Percentiles rank a stretch among this genome's conserved stretches.
phyloP scores from a whole-genome alignment of 2,113 vertebrate genomes.

The Myxocyprinus asiaticus region DNA sequence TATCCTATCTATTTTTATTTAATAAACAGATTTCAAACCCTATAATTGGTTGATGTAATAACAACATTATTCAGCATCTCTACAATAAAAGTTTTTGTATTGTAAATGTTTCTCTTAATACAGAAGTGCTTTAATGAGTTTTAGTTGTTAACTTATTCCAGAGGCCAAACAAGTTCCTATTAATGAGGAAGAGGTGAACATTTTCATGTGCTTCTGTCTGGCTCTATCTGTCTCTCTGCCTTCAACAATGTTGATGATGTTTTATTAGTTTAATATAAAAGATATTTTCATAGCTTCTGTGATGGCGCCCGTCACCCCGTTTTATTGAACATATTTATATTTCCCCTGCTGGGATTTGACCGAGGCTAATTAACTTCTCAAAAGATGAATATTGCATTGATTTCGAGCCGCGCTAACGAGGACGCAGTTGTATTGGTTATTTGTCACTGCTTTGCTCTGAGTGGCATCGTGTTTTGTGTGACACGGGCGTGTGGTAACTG shows the following conservation, averaged over 20 bases:
- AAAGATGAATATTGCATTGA: conserved; percentile 52
- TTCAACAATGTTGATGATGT: not conserved
- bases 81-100: not conserved
- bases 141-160: conserved; percentile 11
- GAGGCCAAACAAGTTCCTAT: not conserved
- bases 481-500: conserved; percentile 78
- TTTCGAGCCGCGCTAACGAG: conserved; percentile 30
- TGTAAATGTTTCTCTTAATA: not conserved
- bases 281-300: not conserved
- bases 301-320: not conserved
- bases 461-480: conserved; percentile 71
- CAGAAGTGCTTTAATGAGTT: not conserved
- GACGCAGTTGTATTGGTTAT: conserved; percentile 22
- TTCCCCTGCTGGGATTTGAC: conserved; percentile 33
- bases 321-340: conserved; percentile 33
- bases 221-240: not conserved
- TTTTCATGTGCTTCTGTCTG: not conserved
- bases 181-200: not conserved
- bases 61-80: not conserved
- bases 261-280: conserved; percentile 16
- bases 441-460: conserved; percentile 26
- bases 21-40: too few relatives aligned
- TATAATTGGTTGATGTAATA: not conserved
- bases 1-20: too few relatives aligned
- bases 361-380: conserved; percentile 48